Base-by-base conservation (phyloP, 35 echinoderm and acorn worm genomes). In the Acanthaster planci region DNA sequence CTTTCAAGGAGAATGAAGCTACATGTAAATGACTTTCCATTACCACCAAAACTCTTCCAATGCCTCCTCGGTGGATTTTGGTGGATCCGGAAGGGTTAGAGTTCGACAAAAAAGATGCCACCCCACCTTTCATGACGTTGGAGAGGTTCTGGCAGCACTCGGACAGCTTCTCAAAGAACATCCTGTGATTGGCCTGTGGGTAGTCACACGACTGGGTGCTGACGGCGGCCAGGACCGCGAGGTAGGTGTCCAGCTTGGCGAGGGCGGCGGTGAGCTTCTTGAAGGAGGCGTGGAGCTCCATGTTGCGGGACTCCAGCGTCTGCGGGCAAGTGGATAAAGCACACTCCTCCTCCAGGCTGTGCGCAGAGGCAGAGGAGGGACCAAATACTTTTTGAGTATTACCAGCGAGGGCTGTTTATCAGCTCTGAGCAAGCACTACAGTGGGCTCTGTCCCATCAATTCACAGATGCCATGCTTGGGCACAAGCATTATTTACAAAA, bases 291-390 rank as follows among this genome's bases (percentile, higher is more conserved):
- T 94, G 96, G 8, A 99, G 85, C n/a, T 99, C 96, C 96, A 99
- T 99, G 82, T 99, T 99, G 18, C 96, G 64, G 2, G 88, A 72
- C 86, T 99, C 96, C 19, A 99, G 78, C 8, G 96, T 99, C 76
- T 94, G 88, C n/a, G 92, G 86, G 78, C 96, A 99, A 31, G 91
- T 84, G 31, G 96, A 99, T 39, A 91, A 60, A 21, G 85, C 85
- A 59, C 96, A 99, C 58, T 99, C 96, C 77, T 99, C 96, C 86
- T 99, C 96, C 37, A 99, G 88, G 89, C 96, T 99, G 86, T 17
- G 55, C 36, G n/a, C n/a, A 80, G 39, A 80, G n/a, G 85, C 54
- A 84, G 12, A 12, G 42, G 42, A 47, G 12, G 12, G 12, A 12
- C 42, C 42, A 47, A n/a, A n/a, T n/a, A n/a, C n/a, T n/a, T n/a